Evolutionary conservation across 2,797 vertebrate species (phyloP).

Genomic region (Enteromius afrohamiltoni): DNA sequence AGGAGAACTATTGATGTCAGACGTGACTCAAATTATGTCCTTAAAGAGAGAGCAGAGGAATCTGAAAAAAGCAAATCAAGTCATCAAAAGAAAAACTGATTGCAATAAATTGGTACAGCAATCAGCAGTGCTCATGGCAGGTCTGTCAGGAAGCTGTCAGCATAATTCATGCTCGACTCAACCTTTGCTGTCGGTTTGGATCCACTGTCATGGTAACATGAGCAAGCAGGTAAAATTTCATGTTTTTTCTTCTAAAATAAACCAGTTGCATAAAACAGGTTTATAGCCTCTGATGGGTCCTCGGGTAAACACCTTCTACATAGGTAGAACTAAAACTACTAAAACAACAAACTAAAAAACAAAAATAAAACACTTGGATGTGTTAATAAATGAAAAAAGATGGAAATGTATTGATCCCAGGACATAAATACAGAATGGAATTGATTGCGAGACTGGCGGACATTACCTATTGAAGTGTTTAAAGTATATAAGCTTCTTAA

Average conservation of each 20-base stretch:
- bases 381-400: neutral
- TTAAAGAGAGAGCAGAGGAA: neutral
- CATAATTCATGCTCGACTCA: constrained; percentile 23
- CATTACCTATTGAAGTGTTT: constrained; percentile 60
- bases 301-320: neutral
- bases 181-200: constrained; percentile 27
- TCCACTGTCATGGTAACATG: constrained; percentile 28
- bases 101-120: constrained; percentile 45
- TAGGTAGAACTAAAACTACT: too few species aligned
- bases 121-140: constrained; percentile 40
- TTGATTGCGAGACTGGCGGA: neutral
- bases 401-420: neutral
- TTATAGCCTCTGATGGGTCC: neutral
- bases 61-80: constrained; percentile 38
- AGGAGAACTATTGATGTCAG: neutral
- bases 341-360: neutral
- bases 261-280: constrained; percentile 12
- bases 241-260: constrained; percentile 5
- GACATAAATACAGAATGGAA: constrained; percentile 9
- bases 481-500: constrained; percentile 77
- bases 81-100: constrained; percentile 16
- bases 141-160: constrained; percentile 25
- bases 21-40: constrained; percentile 4
- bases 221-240: constrained; percentile 21
- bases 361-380: neutral